Evolutionary conservation across 2,888 invertebrate species (phyloP).

Genomic region (Sturmia bella): DNA sequence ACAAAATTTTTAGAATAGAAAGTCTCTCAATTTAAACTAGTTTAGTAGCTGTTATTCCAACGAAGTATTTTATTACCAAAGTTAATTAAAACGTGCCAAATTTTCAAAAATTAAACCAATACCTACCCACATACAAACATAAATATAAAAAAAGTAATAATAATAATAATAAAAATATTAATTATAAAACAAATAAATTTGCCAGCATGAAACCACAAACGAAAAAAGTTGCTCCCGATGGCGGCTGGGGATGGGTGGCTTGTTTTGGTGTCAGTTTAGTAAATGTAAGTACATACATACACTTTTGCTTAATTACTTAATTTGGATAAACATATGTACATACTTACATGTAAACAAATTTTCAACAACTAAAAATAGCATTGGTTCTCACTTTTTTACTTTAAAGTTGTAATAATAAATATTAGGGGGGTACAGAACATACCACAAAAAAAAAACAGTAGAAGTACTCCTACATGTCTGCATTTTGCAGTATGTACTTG

Average conservation of each 20-base stretch:
- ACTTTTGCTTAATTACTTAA: background rate
- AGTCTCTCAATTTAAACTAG: slow-evolving; percentile 18
- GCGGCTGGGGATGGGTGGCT: slow-evolving; percentile 95
- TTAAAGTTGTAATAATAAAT: slow-evolving; percentile 14
- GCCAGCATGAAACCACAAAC: slow-evolving; percentile 81
- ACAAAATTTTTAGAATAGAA: slow-evolving; percentile 30
- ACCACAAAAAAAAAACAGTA: no score
- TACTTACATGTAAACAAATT: no score
- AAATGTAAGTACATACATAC: slow-evolving; percentile 86
- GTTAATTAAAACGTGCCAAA: slow-evolving; percentile 50
- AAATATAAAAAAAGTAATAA: slow-evolving; percentile 40
- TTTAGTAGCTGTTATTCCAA: slow-evolving; percentile 47
- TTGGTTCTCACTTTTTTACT: no score
- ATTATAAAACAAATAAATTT: slow-evolving; percentile 29
- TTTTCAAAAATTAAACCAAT: no score
- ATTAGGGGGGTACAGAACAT: slow-evolving; percentile 34
- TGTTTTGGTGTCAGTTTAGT: slow-evolving; percentile 91
- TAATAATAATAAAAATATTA: slow-evolving; percentile 1
- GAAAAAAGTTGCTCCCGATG: slow-evolving; percentile 90
- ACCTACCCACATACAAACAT: no score
- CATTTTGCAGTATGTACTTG: no score
- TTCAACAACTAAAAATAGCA: no score
- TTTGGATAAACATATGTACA: background rate
- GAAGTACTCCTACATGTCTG: no score
- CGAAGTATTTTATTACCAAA: slow-evolving; percentile 59